Base-by-base conservation (phyloP, 2,888 invertebrate genomes). In the Tribolium freemani region DNA sequence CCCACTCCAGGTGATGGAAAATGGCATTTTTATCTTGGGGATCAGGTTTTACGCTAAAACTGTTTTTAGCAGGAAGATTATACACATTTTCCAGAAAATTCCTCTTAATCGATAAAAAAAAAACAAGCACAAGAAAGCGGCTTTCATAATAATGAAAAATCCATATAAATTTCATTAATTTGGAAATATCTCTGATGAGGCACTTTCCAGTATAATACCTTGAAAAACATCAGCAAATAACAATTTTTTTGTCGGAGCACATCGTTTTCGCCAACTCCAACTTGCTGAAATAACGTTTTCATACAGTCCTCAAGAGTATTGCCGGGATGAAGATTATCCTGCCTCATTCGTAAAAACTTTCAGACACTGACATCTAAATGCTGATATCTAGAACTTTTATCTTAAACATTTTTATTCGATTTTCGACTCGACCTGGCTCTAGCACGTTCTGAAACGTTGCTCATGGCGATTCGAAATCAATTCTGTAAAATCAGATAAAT, bases 341-440 rank as follows among this genome's bases (percentile, higher is more conserved):
- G 4, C n/a, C 20, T 21, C 26, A 53, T 64, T 64, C 53, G 44
- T 26, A 26, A 53, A 63, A 64, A 64, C 53, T 64, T 64, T 26
- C 30, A 53, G 53, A 51, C 57, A 58, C 51, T 38, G 63, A 45
- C 54, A 54, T 54, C 21, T 53, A 64, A 53, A 64, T 64, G 64
- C 53, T 64, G 64, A 63, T 54, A 54, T 45, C 21, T 16, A n/a
- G 13, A 64, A 64, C 44, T 64, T 64, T 64, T 64, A 64, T 64
- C 64, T 64, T 51, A 63, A 51, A 60, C 60, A 60, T 46, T 60
- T 60, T 60, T 60, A 60, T 60, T 48, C 46, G 60, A 60, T 60
- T 60, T 48, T 8, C 9, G 46, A 60, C 46, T 60, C 60, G 46
- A 60, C 48, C 26, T 26, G 46, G 48, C 60, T 60, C 46, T 60